Base-by-base conservation (phyloP, 2,888 invertebrate genomes). In the Ethmia dodecea region DNA sequence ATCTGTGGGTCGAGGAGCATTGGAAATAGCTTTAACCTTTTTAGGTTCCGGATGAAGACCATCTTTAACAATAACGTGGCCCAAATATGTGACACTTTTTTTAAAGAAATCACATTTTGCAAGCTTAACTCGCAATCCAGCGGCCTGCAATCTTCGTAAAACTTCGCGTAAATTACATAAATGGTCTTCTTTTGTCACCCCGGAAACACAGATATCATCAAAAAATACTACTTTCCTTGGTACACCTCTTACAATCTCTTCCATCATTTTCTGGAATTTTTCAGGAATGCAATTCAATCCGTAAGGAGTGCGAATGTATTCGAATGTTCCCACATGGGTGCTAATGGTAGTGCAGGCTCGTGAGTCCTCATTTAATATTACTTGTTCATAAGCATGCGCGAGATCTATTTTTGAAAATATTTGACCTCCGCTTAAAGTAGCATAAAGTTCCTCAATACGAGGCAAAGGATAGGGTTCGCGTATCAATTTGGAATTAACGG, bases 61-160 rank as follows among this genome's bases (percentile, higher is more conserved):
- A n/a, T n/a, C n/a, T 8, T 35, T 22, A 10, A 13, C 14, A 8
- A 41, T 25, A 4, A 24, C 26, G 9, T 26, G 35, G 1, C 38
- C 42, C 12, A 42, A 32, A 20, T 42, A 42, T 3, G 11, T 28
- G 6, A 42, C 38, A 5, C 31, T 28, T 2, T 31, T 20, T 9
- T 10, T 28, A 9, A 38, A 38, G 28, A 38, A 42, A 1, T 14
- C 10, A 20, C 38, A 42, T 22, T 42, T 38, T 2, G 33, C 27
- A 18, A 24, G 11, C 13, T 12, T 14, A 13, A 37, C n/a, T 5
- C 5, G 29, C 2, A 41, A 16, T 2, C 40, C 40, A 5, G 26
- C 11, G 13, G 11, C 12, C 5, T 13, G 5, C 8, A 37, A 20
- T 16, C 32, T 24, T 9, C 32, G 3, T 3, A 39, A 35, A 1